phyloP scores from a whole-genome alignment of 1,140 invertebrate genomes.

The Halictus rubicundus region DNA sequence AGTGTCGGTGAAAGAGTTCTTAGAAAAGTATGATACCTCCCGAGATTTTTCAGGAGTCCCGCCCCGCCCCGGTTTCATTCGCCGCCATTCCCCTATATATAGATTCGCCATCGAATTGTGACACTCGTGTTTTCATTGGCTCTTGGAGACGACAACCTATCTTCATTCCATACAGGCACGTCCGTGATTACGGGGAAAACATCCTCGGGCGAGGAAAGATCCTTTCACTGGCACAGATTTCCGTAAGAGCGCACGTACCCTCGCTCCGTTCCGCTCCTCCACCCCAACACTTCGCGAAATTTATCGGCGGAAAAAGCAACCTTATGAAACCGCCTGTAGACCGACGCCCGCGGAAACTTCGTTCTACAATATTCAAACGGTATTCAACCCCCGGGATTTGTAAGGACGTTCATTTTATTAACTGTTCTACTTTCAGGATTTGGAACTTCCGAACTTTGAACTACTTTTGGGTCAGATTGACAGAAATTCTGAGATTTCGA shows the following conservation, averaged over 20 bases:
- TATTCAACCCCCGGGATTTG: no score
- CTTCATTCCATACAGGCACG: constrained; percentile 33
- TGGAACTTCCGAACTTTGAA: no score
- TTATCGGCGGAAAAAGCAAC: background rate
- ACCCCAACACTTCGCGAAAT: background rate
- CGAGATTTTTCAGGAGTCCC: background rate
- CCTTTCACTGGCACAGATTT: constrained; percentile 11
- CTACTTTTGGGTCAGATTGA: no score
- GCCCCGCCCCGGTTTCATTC: no score
- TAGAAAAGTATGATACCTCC: background rate
- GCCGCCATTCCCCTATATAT: background rate
- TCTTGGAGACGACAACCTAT: constrained; percentile 18
- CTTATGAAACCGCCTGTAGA: background rate
- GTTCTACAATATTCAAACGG: no score
- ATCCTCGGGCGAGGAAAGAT: background rate
- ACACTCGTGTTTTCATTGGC: constrained; percentile 32
- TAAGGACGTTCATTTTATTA: no score
- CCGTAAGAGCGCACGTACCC: background rate
- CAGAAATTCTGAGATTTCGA: no score
- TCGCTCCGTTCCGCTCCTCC: background rate
- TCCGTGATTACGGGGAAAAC: constrained; percentile 44
- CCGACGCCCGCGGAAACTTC: no score
- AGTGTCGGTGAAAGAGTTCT: background rate
- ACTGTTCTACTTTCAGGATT: background rate
- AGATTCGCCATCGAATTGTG: background rate